Evolutionary conservation across 2,113 vertebrate genomes (phyloP).

Genomic region (Platichthys flesus): DNA sequence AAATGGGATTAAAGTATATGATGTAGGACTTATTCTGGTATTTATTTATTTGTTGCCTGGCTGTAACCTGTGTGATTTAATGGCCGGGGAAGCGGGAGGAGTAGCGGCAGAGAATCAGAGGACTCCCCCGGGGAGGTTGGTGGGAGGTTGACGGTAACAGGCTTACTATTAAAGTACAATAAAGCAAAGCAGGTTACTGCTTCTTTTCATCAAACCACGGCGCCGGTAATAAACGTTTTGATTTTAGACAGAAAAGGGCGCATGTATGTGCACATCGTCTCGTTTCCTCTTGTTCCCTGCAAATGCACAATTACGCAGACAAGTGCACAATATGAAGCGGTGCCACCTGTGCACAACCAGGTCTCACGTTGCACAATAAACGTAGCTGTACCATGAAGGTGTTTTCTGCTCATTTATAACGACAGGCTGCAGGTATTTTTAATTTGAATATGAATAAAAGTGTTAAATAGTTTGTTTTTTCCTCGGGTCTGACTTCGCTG

Average conservation of each 20-base stretch:
- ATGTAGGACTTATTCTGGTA: background rate
- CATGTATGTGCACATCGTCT: background rate
- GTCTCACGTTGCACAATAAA: too few relatives aligned
- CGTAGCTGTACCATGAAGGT: too few relatives aligned
- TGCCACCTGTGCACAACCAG: slow-evolving; percentile 12
- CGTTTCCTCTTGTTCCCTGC: background rate
- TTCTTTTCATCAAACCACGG: background rate
- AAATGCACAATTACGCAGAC: background rate
- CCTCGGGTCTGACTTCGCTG: slow-evolving; percentile 1
- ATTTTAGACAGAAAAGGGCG: background rate
- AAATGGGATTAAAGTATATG: slow-evolving; percentile 7
- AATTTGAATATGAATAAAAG: background rate
- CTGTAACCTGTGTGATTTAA: slow-evolving; percentile 14
- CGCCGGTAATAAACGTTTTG: background rate
- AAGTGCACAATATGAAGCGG: background rate
- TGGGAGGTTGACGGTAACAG: slow-evolving; percentile 4
- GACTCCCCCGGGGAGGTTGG: slow-evolving; percentile 14
- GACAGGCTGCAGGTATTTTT: too few relatives aligned
- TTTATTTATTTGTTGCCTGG: background rate
- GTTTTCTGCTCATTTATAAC: too few relatives aligned
- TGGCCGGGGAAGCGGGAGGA: slow-evolving; percentile 2
- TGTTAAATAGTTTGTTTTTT: background rate
- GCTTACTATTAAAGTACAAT: slow-evolving; percentile 4
- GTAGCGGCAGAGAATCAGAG: slow-evolving; percentile 3
- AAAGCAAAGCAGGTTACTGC: slow-evolving; percentile 9